A percentile compares a stretch with the other conserved stretches of the same genome.
Conservation (phyloP, 2,888 invertebrate species). For the Melolontha melolontha region DNA sequence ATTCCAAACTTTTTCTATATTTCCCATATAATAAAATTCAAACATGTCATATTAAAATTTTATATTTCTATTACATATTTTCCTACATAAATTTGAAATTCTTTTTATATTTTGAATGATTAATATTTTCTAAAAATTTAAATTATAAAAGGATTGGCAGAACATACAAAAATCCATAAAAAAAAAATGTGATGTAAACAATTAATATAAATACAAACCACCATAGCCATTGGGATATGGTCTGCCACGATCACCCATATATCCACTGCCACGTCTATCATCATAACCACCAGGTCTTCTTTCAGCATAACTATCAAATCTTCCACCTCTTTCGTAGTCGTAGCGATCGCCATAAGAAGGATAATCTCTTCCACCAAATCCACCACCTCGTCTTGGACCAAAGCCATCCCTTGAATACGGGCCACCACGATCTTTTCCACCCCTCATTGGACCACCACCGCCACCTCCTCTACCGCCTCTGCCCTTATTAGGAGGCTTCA, state of each 20-base stretch:
- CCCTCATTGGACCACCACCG: conserved; percentile 68
- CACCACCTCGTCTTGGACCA: conserved; percentile 48
- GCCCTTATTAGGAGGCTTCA: conserved; percentile 76
- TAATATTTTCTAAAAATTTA: too few species aligned
- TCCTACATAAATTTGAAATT: too few species aligned
- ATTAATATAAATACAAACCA: conserved; percentile 36
- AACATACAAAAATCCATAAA: too few species aligned
- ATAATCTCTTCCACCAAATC: conserved; percentile 34
- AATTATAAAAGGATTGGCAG: too few species aligned
- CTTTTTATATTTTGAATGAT: too few species aligned
- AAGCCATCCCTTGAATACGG: conserved; percentile 60
- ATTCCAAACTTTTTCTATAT: too few species aligned
- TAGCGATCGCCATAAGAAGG: conserved; percentile 40
- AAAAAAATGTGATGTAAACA: too few species aligned
- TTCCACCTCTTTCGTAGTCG: conserved; percentile 46
- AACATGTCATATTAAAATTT: too few species aligned
- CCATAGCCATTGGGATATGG: conserved; percentile 53
- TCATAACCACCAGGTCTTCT: conserved; percentile 41
- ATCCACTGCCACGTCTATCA: conserved; percentile 39
- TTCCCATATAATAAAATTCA: too few species aligned
- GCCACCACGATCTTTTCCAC: conserved; percentile 65
- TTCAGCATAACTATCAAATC: conserved; percentile 52
- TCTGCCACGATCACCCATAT: conserved; percentile 48
- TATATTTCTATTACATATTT: too few species aligned
- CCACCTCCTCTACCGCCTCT: conserved; percentile 67